Conservation (phyloP, 1,140 invertebrate species). For the Zaprionus ghesquierei region DNA sequence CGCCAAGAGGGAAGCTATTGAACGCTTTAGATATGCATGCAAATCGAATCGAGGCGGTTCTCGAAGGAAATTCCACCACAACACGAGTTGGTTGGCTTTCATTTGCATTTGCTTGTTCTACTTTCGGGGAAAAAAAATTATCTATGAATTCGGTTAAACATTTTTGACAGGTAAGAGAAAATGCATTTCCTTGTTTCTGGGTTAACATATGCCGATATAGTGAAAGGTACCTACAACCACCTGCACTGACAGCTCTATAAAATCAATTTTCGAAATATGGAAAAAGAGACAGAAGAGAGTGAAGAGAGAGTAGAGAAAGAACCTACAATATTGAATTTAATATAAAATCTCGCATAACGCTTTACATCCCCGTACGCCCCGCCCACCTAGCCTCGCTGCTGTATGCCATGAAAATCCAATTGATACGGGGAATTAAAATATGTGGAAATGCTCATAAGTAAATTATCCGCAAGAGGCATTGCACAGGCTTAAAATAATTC, state of each 20-base stretch:
- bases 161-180: background rate
- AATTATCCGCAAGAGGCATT: background rate
- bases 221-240: background rate
- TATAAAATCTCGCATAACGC: background rate
- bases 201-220: background rate
- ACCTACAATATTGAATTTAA: background rate
- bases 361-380: background rate
- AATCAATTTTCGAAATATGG: background rate
- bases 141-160: background rate
- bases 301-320: background rate
- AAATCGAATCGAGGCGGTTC: background rate
- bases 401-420: background rate
- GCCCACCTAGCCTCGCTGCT: background rate
- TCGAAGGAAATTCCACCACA: background rate
- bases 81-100: too few relatives aligned
- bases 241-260: background rate
- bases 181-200: background rate
- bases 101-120: background rate
- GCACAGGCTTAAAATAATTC: background rate
- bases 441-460: background rate
- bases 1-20: constrained; percentile 15
- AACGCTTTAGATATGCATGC: constrained; percentile 30
- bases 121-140: background rate
- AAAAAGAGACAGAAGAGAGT: too few relatives aligned
- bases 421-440: background rate